These are phyloP conservation scores for Apostichopus parvimensis DNA, from an alignment of 35 echinoderm and acorn worm species.

Conservation along the genomic window DNA sequence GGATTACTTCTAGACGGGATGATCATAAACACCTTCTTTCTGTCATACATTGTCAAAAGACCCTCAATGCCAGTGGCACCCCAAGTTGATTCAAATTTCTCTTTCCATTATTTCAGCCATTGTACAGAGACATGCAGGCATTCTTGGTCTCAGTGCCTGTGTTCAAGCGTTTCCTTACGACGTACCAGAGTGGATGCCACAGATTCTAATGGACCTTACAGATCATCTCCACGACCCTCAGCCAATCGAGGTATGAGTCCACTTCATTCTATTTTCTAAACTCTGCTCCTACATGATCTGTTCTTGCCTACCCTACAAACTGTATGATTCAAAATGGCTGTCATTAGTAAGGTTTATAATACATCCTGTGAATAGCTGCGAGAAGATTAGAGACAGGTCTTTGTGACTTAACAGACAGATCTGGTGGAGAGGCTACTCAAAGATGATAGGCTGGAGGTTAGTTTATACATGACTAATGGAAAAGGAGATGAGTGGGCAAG, in stretches of 20 bases:
- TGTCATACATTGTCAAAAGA: too few relatives aligned
- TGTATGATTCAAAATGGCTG: too few relatives aligned
- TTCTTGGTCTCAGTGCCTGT: constrained; percentile 95
- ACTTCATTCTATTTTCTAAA: background rate
- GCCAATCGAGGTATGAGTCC: constrained; percentile 88
- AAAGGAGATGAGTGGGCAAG: too few relatives aligned
- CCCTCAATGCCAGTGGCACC: too few relatives aligned
- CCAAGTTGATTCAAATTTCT: background rate
- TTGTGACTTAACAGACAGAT: constrained; percentile 42
- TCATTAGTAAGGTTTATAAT: too few relatives aligned
- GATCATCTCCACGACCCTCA: constrained; percentile 98
- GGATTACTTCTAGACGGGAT: too few relatives aligned
- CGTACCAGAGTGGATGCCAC: constrained; percentile 97
- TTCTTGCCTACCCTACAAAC: background rate
- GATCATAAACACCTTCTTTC: too few relatives aligned
- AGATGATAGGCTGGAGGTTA: constrained; percentile 93
- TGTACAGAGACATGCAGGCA: constrained; percentile 92
- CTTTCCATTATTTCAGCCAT: constrained; percentile 61
- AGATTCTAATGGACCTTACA: constrained; percentile 91
- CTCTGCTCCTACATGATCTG: background rate
- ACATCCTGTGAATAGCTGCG: constrained; percentile 28
- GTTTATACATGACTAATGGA: background rate
- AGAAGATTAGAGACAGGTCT: too few relatives aligned
- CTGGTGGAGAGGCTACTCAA: constrained; percentile 79
- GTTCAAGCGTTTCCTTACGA: constrained; percentile 97